Base-by-base conservation (phyloP, 37 sponge, comb jelly and placozoan species). In the Mnemiopsis leidyi region DNA sequence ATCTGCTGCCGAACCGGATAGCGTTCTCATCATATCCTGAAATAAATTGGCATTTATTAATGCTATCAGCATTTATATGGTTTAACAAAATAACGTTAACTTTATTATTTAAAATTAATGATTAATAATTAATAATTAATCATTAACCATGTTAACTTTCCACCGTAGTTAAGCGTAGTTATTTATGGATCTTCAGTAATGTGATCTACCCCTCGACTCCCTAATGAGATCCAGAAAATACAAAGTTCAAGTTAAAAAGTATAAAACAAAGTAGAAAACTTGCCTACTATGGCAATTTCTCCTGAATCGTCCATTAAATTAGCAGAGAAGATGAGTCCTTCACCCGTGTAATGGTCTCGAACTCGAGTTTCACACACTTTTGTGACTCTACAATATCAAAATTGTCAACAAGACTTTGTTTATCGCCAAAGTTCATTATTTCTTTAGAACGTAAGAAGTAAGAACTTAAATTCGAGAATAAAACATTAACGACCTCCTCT, bases 21-120 rank as follows among this genome's bases (percentile, higher is more conserved):
- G 79, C 79, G 26, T 33, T 36, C 36, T 77, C 79, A 36, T 34
- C 32, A 32, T 34, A 77, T 34, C 79, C 79, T 77, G 79, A 77
- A 77, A 34, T 13, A 77, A 3, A 18, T 48, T 48, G 61, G 13
- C 9, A 13, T n/a, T 48, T 5, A 48, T 48, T 48, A 48, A 48
- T 18, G 13, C 61, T 48, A n/a, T n/a, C n/a, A n/a, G n/a, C n/a
- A n/a, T n/a, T n/a, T n/a, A n/a, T n/a, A n/a, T n/a, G n/a, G n/a
- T n/a, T n/a, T n/a, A n/a, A n/a, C n/a, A n/a, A n/a, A n/a, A n/a
- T n/a, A n/a, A n/a, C n/a, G n/a, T n/a, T n/a, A n/a, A n/a, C n/a
- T n/a, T n/a, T n/a, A n/a, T n/a, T n/a, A n/a, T n/a, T n/a, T n/a
- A n/a, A n/a, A n/a, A n/a, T n/a, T n/a, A n/a, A n/a, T n/a, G n/a